Evolutionary conservation across 1,140 invertebrate genomes (phyloP), one percentile per base, ranked within the genome.

Genomic region (Paramacrobiotus metropolitanus): DNA sequence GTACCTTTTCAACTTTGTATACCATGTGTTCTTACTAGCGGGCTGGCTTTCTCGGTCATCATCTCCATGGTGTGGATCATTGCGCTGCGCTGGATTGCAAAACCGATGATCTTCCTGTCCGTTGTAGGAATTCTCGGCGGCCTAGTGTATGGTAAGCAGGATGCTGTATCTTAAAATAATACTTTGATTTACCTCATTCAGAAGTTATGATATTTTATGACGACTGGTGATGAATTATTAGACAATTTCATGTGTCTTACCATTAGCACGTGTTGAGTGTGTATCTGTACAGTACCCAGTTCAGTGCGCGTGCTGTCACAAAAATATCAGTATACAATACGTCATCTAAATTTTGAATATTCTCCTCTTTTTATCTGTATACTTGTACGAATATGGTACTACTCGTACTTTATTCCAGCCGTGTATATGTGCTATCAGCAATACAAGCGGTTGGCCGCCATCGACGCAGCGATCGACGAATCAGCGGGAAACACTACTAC

Each of bases 51-150:
- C 2, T 79, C 83, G 2, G 79, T 85, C 66, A 59, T 88, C 0
- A 69, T 86, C 9, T 85, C 84, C 61, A 78, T 95, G 28, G 67
- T 92, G 18, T 94, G 90, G 76, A 92, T 95, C 62, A 70, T 87
- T 1, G 70, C 94, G 18, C 80, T 96, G 74, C 77, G 90, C 65
- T 92, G 84, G 78, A 74, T 93, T 2, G 86, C 89, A 4, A 80
- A 80, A 2, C 74, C 87, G 0, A 82, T 95, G 68, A 81, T 95
- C 0, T 95, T 87, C 85, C 65, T 83, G 4, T 86, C 85, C 9
- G 81, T 95, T 34, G 66, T 85, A 28, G 78, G 77, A 1, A 77
- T 88, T 1, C 71, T 89, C 24, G 78, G 69, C 1, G 68, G 86
- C 1, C 75, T 90, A 2, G 74, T 73, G 48, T 83, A 80, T 70